Conservation (phyloP, 1,140 invertebrate species). For the Hormaphis cornu region DNA sequence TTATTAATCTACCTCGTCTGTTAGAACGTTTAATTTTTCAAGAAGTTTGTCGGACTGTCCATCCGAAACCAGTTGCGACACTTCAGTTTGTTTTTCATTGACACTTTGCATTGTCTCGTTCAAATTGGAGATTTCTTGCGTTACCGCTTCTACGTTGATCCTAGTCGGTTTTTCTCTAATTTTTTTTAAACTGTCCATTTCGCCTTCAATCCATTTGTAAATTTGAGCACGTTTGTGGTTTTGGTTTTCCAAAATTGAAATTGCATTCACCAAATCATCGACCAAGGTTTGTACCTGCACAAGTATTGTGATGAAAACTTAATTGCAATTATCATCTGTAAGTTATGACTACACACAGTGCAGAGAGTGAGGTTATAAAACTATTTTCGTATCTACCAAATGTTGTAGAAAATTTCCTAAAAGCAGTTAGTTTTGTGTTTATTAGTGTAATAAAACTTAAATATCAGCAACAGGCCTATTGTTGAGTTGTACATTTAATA, state of each 20-base stretch:
- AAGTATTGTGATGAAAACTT: not conserved
- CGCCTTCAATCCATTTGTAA: constrained; percentile 1
- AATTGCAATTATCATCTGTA: too few relatives aligned
- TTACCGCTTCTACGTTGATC: not conserved
- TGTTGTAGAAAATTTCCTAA: too few relatives aligned
- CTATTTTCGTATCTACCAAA: too few relatives aligned
- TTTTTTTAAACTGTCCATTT: not conserved
- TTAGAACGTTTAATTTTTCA: not conserved
- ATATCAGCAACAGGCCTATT: too few relatives aligned
- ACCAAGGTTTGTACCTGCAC: constrained; percentile 12
- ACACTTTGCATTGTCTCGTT: constrained; percentile 5
- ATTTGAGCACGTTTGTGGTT: not conserved
- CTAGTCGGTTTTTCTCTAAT: constrained; percentile 10
- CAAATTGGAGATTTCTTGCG: constrained; percentile 7
- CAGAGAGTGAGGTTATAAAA: too few relatives aligned
- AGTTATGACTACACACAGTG: too few relatives aligned
- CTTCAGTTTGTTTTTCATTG: constrained; percentile 4
- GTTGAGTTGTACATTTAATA: too few relatives aligned
- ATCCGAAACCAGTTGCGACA: not conserved
- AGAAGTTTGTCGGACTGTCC: not conserved
- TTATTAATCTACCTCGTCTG: not conserved
- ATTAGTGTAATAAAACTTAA: too few relatives aligned
- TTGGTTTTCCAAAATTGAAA: constrained; percentile 9
- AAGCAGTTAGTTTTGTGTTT: too few relatives aligned
- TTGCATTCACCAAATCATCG: not conserved